phyloP scores from a whole-genome alignment of 2,113 vertebrate genomes.

The Eptesicus fuscus region DNA sequence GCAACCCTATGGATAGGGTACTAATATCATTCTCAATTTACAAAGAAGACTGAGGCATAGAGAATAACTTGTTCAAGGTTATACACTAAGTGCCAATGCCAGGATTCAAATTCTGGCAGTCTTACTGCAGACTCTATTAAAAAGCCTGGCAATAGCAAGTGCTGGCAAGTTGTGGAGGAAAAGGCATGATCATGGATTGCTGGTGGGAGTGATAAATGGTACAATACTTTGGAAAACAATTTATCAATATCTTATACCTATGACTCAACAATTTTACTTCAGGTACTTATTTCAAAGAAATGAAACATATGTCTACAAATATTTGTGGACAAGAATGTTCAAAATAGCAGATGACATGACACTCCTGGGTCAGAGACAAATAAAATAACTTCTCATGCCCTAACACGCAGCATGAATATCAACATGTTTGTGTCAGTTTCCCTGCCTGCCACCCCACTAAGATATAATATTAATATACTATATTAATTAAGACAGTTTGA shows the following conservation, averaged over 20 bases:
- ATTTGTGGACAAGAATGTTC: not conserved
- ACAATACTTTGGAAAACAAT: slow-evolving; percentile 10
- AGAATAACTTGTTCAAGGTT: not conserved
- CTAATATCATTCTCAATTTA: not conserved
- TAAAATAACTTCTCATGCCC: too few species aligned
- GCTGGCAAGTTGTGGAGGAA: not conserved
- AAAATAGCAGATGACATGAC: not conserved
- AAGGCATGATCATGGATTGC: not conserved
- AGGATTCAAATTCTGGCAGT: not conserved
- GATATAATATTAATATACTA: not conserved
- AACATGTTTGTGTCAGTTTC: too few species aligned
- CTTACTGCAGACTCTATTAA: not conserved
- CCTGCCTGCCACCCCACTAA: not conserved
- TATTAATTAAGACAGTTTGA: not conserved
- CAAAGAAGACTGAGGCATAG: not conserved
- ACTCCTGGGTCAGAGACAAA: too few species aligned
- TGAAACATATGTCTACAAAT: not conserved
- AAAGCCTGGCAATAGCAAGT: slow-evolving; percentile 17
- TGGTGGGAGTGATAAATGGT: not conserved
- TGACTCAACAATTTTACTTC: slow-evolving; percentile 12
- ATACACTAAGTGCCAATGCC: not conserved
- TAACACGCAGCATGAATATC: too few species aligned
- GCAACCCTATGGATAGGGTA: not conserved
- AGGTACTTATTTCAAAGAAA: not conserved
- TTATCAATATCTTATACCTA: not conserved